A percentile compares a stretch with the other conserved stretches of the same genome.
Conservation (phyloP, 2,888 invertebrate species). For the Gastrophysa polygoni region DNA sequence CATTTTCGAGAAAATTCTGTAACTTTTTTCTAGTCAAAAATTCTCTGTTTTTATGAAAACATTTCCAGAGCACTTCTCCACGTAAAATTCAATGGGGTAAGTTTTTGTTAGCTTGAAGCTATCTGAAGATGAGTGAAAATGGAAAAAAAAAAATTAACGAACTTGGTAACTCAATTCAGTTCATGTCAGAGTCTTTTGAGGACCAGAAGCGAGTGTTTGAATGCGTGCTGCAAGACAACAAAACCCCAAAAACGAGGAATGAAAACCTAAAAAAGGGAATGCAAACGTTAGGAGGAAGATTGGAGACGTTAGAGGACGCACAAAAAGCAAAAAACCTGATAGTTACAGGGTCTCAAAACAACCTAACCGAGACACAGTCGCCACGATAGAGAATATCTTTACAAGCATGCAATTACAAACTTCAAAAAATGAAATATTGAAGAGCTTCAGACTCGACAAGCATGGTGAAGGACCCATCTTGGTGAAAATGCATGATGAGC, state of each 20-base stretch:
- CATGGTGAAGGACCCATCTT: constrained; percentile 3
- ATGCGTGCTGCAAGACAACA: not conserved
- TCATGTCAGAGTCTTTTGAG: not conserved
- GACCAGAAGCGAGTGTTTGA: constrained; percentile 2
- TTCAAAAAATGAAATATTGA: constrained; percentile 3
- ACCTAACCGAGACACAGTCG: constrained; percentile 2
- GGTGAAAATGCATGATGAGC: constrained; percentile 6
- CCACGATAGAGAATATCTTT: not conserved
- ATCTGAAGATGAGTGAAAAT: too few relatives aligned
- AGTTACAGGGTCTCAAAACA: not conserved
- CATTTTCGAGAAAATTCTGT: too few relatives aligned
- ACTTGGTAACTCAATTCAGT: not conserved
- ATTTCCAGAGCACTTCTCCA: too few relatives aligned
- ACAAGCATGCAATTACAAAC: constrained; percentile 9
- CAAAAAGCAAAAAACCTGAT: constrained; percentile 7
- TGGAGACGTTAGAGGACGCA: not conserved
- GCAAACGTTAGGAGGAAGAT: not conserved
- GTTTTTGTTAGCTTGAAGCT: too few relatives aligned
- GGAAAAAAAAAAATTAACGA: not conserved
- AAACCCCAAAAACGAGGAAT: not conserved
- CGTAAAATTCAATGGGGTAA: too few relatives aligned
- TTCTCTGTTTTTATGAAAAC: too few relatives aligned
- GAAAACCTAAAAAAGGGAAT: constrained; percentile 1
- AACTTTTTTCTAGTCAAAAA: too few relatives aligned
- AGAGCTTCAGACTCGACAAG: constrained; percentile 3